Evolutionary conservation across 2,113 vertebrate genomes (phyloP), one percentile per base, ranked within the genome.

Genomic region (Barnardius zonarius): DNA sequence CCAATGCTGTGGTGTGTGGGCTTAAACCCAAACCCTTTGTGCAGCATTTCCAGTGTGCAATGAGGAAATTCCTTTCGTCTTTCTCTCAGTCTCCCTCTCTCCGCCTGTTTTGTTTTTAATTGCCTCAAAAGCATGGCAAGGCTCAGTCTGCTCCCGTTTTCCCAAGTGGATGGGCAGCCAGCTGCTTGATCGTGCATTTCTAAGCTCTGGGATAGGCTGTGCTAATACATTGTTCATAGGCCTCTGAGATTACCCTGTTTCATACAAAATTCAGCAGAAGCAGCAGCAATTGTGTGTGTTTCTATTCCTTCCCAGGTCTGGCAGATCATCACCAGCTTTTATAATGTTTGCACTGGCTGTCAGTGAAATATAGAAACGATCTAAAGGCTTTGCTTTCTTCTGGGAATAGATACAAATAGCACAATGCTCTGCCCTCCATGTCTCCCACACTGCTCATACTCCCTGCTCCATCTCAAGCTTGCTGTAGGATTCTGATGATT

Each of bases 111-210:
- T 68, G 67, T 9, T 90, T 90, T 70, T 31, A 86, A 69, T 81
- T 94, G 83, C 64, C 82, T 92, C 80, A 86, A 67, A 90, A 80
- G 22, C 62, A 64, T 13, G 25, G 51, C 46, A 75, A 86, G 17
- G 48, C 69, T 94, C 69, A 88, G 55, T 44, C 66, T 69, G 83
- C 62, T 92, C 30, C 57, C 83, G 10, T 69, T 92, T 68, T 79
- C 92, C 83, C 48, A 19, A 20, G 55, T 31, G 80, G 35, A 83
- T 61, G 83, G 51, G 35, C 68, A 96, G 75, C 88, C 64, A 81
- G 72, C 79, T 95, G 86, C 90, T 96, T 44, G 27, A 44, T 93
- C 7, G 3, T 81, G 79, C 52, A 16, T 93, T 92, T 88, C 84
- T 90, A 39, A 84, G 75, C 41, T 70, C 73, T 87, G 73, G 69